phyloP scores from a whole-genome alignment of 2,113 vertebrate species.

The Gymnorhina tibicen region DNA sequence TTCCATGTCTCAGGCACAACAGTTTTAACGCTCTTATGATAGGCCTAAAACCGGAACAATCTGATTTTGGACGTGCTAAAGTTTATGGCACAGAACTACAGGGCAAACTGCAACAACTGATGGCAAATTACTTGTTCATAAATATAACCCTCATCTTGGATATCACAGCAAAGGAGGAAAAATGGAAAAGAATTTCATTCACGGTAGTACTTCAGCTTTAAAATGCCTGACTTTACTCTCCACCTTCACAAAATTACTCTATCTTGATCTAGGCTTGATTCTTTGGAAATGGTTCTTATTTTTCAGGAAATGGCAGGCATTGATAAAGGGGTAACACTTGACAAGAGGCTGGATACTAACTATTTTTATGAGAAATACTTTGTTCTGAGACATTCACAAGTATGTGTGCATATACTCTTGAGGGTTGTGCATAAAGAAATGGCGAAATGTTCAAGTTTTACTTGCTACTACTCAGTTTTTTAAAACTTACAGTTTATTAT shows the following conservation, averaged over 20 bases:
- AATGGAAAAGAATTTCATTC: background rate
- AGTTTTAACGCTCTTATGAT: background rate
- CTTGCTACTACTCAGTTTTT: background rate
- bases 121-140: background rate
- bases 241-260: background rate
- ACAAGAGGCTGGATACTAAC: background rate
- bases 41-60: background rate
- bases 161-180: background rate
- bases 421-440: background rate
- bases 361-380: background rate
- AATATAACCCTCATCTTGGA: background rate
- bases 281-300: background rate
- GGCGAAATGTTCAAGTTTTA: background rate
- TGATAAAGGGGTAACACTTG: background rate
- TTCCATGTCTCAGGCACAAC: background rate
- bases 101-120: background rate
- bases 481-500: background rate
- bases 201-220: background rate
- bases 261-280: background rate
- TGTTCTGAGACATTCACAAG: background rate
- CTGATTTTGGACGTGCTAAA: background rate
- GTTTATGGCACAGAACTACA: background rate
- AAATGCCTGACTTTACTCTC: background rate
- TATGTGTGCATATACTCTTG: background rate
- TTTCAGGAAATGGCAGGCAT: background rate